A percentile compares a stretch with the other conserved stretches of the same genome.
Evolutionary conservation across 2,797 vertebrate species (phyloP).

Genomic region (Eulemur mongoz): DNA sequence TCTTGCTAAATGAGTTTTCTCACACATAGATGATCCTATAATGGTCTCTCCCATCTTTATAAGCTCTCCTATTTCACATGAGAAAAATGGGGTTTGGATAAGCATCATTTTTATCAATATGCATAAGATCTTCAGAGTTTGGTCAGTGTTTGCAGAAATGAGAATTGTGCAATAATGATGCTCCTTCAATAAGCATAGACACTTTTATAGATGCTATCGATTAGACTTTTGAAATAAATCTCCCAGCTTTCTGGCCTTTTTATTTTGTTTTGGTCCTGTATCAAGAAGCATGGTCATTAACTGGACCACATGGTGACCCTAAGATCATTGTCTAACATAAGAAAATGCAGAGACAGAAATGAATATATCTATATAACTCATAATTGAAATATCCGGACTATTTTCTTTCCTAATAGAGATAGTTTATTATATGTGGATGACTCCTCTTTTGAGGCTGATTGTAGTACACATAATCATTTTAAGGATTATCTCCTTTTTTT

Average conservation of each 20-base stretch:
- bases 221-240: slow-evolving; percentile 61
- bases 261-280: background rate
- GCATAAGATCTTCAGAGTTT: background rate
- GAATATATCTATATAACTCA: background rate
- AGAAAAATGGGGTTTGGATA: slow-evolving; percentile 28
- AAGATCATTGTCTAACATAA: background rate
- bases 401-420: background rate
- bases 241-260: slow-evolving; percentile 38
- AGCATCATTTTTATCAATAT: slow-evolving; percentile 25
- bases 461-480: background rate
- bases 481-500: background rate
- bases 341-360: background rate
- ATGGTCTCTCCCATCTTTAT: slow-evolving; percentile 5
- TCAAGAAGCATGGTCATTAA: slow-evolving; percentile 42
- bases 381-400: background rate
- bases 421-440: background rate
- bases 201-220: slow-evolving; percentile 37
- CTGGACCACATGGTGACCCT: background rate
- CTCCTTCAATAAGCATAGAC: slow-evolving; percentile 1
- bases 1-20: slow-evolving; percentile 49
- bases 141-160: slow-evolving; percentile 22
- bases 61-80: background rate
- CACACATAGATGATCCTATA: background rate
- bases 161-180: slow-evolving; percentile 63
- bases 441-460: background rate